Conservation (phyloP, 2,888 invertebrate species). For the Pseudeuparius sepicola region DNA sequence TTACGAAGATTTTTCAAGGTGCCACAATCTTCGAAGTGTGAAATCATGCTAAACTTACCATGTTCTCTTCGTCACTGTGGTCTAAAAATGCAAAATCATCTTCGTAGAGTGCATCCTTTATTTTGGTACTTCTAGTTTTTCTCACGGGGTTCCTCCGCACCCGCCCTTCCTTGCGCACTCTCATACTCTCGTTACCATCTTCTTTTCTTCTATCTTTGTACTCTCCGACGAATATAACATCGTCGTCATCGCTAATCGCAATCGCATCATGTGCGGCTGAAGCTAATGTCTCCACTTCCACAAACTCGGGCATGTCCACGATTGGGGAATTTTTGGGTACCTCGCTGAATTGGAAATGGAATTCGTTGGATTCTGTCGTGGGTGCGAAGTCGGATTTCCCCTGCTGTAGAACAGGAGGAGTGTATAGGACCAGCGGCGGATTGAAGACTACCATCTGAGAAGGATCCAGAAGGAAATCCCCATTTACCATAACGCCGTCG, state of each 20-base stretch:
- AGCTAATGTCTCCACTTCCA: conserved; percentile 24
- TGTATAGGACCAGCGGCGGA: no score
- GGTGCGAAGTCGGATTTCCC: no score
- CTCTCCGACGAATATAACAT: conserved; percentile 25
- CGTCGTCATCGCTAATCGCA: conserved; percentile 21
- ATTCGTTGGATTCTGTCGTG: no score
- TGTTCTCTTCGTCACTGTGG: conserved; percentile 21
- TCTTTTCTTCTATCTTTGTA: no score
- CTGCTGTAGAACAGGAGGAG: no score
- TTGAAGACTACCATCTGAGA: no score
- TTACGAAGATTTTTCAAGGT: no score
- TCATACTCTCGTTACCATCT: conserved; percentile 1
- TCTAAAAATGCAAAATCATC: conserved; percentile 27
- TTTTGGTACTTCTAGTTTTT: conserved; percentile 19
- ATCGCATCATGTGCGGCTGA: conserved; percentile 7
- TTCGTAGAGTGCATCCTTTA: conserved; percentile 23
- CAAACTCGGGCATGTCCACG: conserved; percentile 23
- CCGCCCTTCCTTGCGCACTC: no score
- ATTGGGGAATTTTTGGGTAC: conserved; percentile 13
- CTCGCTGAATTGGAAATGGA: no score
- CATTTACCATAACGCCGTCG: no score
- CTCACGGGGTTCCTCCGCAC: conserved; percentile 26
- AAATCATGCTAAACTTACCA: conserved; percentile 18
- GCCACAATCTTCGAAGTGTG: conserved; percentile 21
- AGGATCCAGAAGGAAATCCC: no score